A percentile compares a stretch with the other conserved stretches of the same genome.
These are phyloP conservation scores for Parascotia fuliginaria DNA, from an alignment of 2,888 invertebrate species.

Conservation along the genomic window DNA sequence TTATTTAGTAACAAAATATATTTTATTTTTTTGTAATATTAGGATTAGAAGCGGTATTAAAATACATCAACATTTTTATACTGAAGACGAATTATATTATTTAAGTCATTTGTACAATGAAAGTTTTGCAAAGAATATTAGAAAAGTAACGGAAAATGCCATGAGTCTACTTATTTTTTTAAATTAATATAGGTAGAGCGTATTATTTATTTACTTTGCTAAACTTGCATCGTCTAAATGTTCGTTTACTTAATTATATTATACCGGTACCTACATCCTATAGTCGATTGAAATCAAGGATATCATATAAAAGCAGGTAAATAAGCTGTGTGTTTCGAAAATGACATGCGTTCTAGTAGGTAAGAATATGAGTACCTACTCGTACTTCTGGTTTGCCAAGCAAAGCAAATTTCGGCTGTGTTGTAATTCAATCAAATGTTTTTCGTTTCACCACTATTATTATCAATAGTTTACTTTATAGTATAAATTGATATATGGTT, in stretches of 20 bases:
- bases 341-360: no score
- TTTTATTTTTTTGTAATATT: conserved; percentile 4
- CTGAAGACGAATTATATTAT: conserved; percentile 2
- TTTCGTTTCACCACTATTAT: no score
- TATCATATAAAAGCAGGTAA: background rate
- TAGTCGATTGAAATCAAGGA: background rate
- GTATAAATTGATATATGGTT: no score
- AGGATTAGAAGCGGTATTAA: conserved; percentile 3
- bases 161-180: no score
- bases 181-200: no score
- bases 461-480: no score
- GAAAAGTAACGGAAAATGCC: no score
- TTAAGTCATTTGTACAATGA: background rate
- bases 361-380: no score
- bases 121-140: no score
- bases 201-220: background rate
- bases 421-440: no score
- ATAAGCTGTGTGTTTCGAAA: background rate
- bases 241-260: conserved; percentile 1
- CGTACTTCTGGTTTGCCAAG: no score
- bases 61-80: conserved; percentile 6
- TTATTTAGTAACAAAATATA: conserved; percentile 19
- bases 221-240: background rate
- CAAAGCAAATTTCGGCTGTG: no score
- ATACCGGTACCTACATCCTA: conserved; percentile 2